Conservation (phyloP, 2,888 invertebrate species). For the Zonitis immaculata region DNA sequence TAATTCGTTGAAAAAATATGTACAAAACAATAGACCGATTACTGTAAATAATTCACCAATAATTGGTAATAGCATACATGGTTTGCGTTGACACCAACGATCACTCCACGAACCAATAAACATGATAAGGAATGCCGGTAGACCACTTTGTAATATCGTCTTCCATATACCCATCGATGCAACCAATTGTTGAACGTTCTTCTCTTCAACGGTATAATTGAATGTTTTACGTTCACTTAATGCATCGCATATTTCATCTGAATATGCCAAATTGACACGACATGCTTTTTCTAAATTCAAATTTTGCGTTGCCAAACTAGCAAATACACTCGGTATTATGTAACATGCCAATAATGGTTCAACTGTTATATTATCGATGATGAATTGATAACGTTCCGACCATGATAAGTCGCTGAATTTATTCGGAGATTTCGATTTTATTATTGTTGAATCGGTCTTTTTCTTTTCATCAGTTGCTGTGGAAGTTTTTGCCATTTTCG, state of each 20-base stretch:
- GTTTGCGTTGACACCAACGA: slow-evolving; percentile 64
- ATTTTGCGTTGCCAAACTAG: slow-evolving; percentile 77
- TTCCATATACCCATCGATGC: slow-evolving; percentile 84
- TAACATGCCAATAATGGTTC: slow-evolving; percentile 73
- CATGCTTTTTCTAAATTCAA: slow-evolving; percentile 83
- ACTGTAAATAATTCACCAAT: slow-evolving; percentile 75
- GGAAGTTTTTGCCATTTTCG: slow-evolving; percentile 29
- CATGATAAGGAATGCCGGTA: slow-evolving; percentile 76
- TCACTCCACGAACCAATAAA: slow-evolving; percentile 79
- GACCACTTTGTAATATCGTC: slow-evolving; percentile 74
- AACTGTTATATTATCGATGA: slow-evolving; percentile 65
- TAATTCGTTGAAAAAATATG: slow-evolving; percentile 71
- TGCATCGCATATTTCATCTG: slow-evolving; percentile 70
- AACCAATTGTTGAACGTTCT: slow-evolving; percentile 65
- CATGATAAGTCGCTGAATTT: slow-evolving; percentile 47
- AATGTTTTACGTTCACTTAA: slow-evolving; percentile 68
- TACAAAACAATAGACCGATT: slow-evolving; percentile 71
- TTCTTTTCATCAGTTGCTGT: slow-evolving; percentile 14
- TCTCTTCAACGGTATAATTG: slow-evolving; percentile 58
- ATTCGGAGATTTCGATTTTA: slow-evolving; percentile 10
- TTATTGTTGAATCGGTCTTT: too few relatives aligned
- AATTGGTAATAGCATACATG: slow-evolving; percentile 79
- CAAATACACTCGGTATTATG: slow-evolving; percentile 60
- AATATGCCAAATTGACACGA: slow-evolving; percentile 71
- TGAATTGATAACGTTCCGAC: slow-evolving; percentile 54